Percentiles rank a stretch among this genome's conserved stretches.
phyloP scores from a whole-genome alignment of 2,797 vertebrate genomes.

The Molossus alvarezi region DNA sequence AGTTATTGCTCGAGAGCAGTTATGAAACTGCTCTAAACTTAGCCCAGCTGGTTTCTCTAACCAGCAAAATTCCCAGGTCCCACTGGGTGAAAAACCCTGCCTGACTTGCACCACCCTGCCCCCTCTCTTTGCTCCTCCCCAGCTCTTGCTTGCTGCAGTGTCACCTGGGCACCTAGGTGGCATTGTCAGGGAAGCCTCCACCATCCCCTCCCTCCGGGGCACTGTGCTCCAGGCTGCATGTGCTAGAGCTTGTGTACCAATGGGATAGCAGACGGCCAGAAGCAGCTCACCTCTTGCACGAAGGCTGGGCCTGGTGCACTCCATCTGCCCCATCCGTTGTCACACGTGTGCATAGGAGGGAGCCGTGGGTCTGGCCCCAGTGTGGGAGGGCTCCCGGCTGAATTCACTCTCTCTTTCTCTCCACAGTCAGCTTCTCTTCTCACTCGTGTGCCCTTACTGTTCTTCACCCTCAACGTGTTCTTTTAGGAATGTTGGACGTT shows the following conservation, averaged over 20 bases:
- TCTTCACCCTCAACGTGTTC: background rate
- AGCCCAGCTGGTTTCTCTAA: conserved; percentile 27
- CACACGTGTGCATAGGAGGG: background rate
- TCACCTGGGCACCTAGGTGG: background rate
- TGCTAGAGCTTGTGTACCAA: background rate
- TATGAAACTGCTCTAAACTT: conserved; percentile 32
- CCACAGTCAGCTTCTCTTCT: background rate
- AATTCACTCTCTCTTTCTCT: background rate
- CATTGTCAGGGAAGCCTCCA: background rate
- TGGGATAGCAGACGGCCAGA: background rate
- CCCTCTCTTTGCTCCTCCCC: background rate
- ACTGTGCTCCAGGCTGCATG: background rate
- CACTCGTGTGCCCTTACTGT: background rate
- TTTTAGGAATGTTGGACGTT: background rate
- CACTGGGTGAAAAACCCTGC: background rate
- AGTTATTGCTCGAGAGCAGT: background rate
- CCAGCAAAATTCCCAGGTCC: background rate
- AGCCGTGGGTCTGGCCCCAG: too few species aligned
- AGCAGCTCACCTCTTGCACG: background rate
- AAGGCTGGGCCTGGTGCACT: background rate
- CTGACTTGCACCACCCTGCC: background rate
- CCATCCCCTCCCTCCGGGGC: background rate
- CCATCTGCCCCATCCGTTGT: background rate
- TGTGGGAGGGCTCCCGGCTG: background rate
- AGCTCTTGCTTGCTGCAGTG: background rate